Evolutionary conservation across 2,797 vertebrate genomes (phyloP).

Genomic region (Hafferia zeledoni): DNA sequence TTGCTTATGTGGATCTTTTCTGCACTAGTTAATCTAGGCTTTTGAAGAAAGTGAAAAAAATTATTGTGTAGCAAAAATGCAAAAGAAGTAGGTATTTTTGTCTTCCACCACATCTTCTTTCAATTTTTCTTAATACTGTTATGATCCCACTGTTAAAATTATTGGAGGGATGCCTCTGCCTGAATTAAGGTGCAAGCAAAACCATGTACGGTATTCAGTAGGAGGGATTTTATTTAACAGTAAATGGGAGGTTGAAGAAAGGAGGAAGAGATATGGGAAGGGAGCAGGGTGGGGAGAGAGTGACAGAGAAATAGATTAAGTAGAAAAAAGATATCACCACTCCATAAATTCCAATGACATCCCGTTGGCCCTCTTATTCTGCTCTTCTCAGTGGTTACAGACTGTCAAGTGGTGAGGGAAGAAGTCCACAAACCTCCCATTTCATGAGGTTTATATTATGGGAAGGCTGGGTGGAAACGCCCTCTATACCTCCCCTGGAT

Average conservation of each 20-base stretch:
- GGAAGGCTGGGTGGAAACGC: background rate
- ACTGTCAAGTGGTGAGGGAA: background rate
- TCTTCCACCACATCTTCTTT: background rate
- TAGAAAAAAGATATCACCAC: too few species aligned
- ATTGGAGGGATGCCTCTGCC: background rate
- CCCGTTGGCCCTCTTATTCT: background rate
- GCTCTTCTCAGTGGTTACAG: background rate
- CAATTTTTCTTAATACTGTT: background rate
- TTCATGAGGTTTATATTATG: background rate
- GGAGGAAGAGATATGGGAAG: background rate
- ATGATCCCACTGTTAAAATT: background rate
- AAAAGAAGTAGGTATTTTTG: background rate
- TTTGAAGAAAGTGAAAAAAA: background rate
- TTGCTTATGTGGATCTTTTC: background rate
- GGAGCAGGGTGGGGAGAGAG: background rate
- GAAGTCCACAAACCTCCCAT: background rate
- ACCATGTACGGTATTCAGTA: background rate
- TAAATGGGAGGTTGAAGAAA: background rate
- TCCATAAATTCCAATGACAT: background rate
- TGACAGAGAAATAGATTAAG: background rate
- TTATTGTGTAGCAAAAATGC: background rate
- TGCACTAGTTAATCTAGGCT: background rate
- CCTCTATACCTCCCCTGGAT: background rate
- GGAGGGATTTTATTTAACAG: background rate
- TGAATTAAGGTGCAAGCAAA: background rate